Evolutionary conservation across 2,888 invertebrate species (phyloP), one percentile per base, ranked within the genome.

Genomic region (Clistopyga incitator): DNA sequence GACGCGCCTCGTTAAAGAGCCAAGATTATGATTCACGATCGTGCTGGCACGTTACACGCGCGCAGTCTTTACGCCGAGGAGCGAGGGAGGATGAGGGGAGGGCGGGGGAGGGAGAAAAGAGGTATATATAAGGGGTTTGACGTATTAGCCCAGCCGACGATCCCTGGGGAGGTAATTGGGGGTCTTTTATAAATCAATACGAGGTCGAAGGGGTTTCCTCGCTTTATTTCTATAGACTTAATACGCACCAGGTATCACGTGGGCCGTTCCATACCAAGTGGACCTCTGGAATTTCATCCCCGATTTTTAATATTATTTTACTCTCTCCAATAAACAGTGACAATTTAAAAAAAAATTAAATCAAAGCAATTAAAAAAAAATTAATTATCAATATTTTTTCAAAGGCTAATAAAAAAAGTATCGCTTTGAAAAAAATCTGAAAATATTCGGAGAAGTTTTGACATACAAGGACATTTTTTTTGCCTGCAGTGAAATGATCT

Each of bases 121-220:
- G 74, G 71, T 65, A 75, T 67, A 59, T 67, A 82, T 68, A 56
- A 80, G 78, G 81, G 79, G 78, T 45, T 70, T 77, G 77, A 83
- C 72, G 83, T 81, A 85, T 83, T 76, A 83, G 81, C 83, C 78
- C 71, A 50, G 61, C 84, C 79, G 70, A 78, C 79, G 84, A 84
- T 85, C 84, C 84, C 84, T 18, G 65, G 81, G 68, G 81, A 82
- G 79, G 84, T 85, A 85, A 85, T 85, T 85, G 84, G 89, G 85
- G 89, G 89, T 81, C 84, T 90, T 90, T 89, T 86, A 88, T 90
- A 88, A 91, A 91, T 90, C 90, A 88, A 90, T 90, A 89, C 86
- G 81, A 78, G 68, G 81, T 78, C 68, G 78, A 75, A 72, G 86
- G 85, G 87, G 82, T 75, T 85, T 81, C 84, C 78, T 82, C 76